Conservation (phyloP, 2,113 vertebrate genomes). For the Sardina pilchardus region DNA sequence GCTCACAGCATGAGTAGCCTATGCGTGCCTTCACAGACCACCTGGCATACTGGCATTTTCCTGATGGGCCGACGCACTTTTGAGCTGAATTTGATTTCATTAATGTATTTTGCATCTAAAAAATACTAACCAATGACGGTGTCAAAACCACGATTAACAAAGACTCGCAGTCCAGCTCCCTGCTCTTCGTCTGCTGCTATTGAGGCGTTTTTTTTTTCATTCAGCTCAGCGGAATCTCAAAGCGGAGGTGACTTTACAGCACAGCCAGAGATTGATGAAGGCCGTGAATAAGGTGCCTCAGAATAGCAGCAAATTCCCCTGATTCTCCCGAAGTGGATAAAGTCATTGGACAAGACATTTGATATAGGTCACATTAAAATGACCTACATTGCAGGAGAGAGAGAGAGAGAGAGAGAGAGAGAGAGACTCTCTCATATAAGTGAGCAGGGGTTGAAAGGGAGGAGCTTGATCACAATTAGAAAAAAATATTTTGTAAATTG, state of each 20-base stretch:
- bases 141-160: too few relatives aligned
- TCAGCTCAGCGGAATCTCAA: not conserved
- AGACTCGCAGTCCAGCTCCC: too few relatives aligned
- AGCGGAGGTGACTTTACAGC: slow-evolving; percentile 34
- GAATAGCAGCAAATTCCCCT: slow-evolving; percentile 41
- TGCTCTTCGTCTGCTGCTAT: not conserved
- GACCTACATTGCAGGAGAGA: slow-evolving; percentile 41
- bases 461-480: not conserved
- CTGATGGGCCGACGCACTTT: too few relatives aligned
- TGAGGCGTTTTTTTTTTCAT: not conserved
- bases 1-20: not conserved
- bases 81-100: too few relatives aligned
- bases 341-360: slow-evolving; percentile 42
- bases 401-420: slow-evolving; percentile 1
- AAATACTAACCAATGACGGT: too few relatives aligned
- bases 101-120: too few relatives aligned
- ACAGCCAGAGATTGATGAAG: slow-evolving; percentile 28
- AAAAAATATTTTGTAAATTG: not conserved
- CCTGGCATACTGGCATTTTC: too few relatives aligned
- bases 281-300: slow-evolving; percentile 36
- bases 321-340: slow-evolving; percentile 35
- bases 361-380: slow-evolving; percentile 43
- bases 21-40: too few relatives aligned
- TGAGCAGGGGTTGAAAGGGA: too few relatives aligned
- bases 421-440: too few relatives aligned